Evolutionary conservation across 2,797 vertebrate genomes (phyloP), one percentile per base, ranked within the genome.

Genomic region (Hyperoplus lanceolatus): DNA sequence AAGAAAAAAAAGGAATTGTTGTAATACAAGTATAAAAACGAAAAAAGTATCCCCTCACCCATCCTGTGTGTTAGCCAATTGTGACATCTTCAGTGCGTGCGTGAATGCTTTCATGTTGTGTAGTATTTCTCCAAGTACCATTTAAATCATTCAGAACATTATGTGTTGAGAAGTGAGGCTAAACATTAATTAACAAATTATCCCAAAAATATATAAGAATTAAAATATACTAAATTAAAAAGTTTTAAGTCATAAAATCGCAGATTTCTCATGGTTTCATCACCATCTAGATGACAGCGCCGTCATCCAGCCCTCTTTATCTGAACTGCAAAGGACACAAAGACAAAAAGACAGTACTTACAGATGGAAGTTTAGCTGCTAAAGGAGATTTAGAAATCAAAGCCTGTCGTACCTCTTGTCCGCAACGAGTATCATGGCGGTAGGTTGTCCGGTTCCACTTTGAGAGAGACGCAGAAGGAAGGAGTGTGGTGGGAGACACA

Each of bases 381-480:
- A 1, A 38, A 15, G 4, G 8, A 8, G 5, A 15, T 12, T 18
- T 12, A 29, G 4, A 12, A n/a, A 18, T n/a, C 1, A 6, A 41
- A 6, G 6, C 43, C 1, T 1, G 15, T 50, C 6, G 59, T 87
- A 95, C 95, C 88, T 83, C 49, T 91, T 90, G 42, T 81, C 8
- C 14, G 95, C 58, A 49, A 85, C 81, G 1, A 97, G 87, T 81
- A 96, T 82, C 53, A 95, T 53, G 38, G 90, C 90, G 0, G 87
- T 90, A 0, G 86, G 83, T 1, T 76, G 78, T 39, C 91, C 89
- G 0, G 46, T 82, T 21, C 93, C 89, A 81, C 91, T 94, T 21
- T 79, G 82, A 5, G 89, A 89, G 14, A 96, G 90, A 50, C 69
- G 91, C 1, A 96, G 86, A 65, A 95, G 60, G 80, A 96, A 95